Base-by-base conservation (phyloP, 1,140 invertebrate species). In the Hydropsyche tenuis region DNA sequence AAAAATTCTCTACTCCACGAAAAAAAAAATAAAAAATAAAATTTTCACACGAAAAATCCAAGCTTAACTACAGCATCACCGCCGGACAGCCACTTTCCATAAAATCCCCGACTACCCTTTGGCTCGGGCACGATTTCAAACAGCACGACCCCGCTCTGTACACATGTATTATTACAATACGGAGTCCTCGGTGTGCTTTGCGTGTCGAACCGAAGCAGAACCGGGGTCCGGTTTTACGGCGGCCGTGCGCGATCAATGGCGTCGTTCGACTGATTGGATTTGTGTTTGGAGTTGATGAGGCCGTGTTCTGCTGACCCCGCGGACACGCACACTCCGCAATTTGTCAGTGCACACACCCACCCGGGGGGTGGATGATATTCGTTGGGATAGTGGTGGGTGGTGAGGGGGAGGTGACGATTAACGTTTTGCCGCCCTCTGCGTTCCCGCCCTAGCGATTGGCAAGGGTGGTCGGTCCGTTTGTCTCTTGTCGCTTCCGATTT, bases 161-260 rank as follows among this genome's bases (percentile, higher is more conserved):
- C 20, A 51, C 20, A 51, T 37, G 30, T 37, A 37, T 37, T 51
- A 51, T n/a, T 51, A 16, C 48, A 51, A 16, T 51, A 22, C 4
- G 4, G 48, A 51, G 14, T 22, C 4, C 14, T 68, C 64, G 43
- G 43, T 25, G 12, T 69, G n/a, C 18, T 43, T 46, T 46, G 46
- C 45, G 66, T 23, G 20, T 53, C n/a, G 20, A 23, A 48, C 14
- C 45, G 20, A 45, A 20, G 12, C 16, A 7, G 18, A 11, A 23
- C n/a, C 43, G 30, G 66, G 11, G 63, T 66, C 18, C 45, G 65
- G 64, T 69, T 73, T 73, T 73, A 73, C 64, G 45, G 64, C 64
- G 72, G 68, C 51, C 72, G 75, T 73, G 70, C 72, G 72, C 75
- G 72, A 76, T 76, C 75, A 73, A 73, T 73, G 72, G 65, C 23